Percentiles rank a stretch among this genome's conserved stretches.
phyloP scores from a whole-genome alignment of 2,888 invertebrate species.

The Conops quadrifasciatus region DNA sequence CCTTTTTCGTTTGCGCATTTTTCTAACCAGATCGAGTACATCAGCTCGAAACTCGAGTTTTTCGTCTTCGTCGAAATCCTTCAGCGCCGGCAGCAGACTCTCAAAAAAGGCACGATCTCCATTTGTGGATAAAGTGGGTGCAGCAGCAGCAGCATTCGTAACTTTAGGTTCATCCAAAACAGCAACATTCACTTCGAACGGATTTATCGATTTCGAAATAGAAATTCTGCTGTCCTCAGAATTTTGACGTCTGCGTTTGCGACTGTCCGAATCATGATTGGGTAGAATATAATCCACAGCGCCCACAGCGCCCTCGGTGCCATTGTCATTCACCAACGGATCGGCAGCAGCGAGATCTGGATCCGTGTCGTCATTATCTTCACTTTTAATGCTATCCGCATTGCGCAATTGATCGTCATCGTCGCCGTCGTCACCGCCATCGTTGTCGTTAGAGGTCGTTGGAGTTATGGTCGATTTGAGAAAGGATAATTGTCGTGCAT shows the following conservation, averaged over 20 bases:
- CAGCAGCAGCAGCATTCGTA: no score
- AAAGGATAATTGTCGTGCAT: background rate
- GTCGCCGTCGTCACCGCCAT: background rate
- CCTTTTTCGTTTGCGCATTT: conserved; percentile 2
- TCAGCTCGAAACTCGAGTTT: conserved; percentile 14
- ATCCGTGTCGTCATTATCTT: background rate
- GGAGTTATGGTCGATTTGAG: background rate
- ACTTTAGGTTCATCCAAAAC: background rate
- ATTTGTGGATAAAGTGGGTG: no score
- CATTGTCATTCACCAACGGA: background rate
- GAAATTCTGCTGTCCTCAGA: background rate
- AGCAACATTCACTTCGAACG: background rate
- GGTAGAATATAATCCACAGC: background rate
- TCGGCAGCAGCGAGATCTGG: no score
- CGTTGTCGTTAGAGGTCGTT: background rate
- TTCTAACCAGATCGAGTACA: background rate
- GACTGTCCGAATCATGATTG: background rate
- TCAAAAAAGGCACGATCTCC: conserved; percentile 1
- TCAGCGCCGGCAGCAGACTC: conserved; percentile 4
- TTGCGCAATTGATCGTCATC: background rate
- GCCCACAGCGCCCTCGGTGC: background rate
- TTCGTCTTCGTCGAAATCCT: conserved; percentile 16
- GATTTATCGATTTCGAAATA: background rate
- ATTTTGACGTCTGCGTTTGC: background rate
- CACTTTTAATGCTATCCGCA: background rate